Evolutionary conservation across 2,113 vertebrate species (phyloP), one percentile per base, ranked within the genome.

Genomic region (Smithornis capensis): DNA sequence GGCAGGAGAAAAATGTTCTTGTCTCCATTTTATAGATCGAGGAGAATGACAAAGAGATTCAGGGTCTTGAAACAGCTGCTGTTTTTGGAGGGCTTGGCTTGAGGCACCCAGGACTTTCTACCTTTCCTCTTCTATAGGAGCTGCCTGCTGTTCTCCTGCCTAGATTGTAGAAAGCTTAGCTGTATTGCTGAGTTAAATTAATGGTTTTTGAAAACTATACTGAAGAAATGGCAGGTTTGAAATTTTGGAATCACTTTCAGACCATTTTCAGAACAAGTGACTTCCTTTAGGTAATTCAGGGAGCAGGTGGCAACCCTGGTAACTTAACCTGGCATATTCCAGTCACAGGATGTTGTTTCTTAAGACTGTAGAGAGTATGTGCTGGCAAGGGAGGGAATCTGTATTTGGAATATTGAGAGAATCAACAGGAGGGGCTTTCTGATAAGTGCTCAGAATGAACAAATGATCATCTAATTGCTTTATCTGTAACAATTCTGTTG

Each of bases 1-100:
- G 56, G 76, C 73, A 83, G 73, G 56, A 93, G 76, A 35, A 49
- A 81, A 87, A 78, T 79, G 14, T 81, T 90, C 76, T 89, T 87
- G 83, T 92, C 86, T 92, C 88, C 49, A 50, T 96, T 96, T 96
- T 87, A 62, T 50, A 87, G 52, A 55, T 33, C 40, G 56, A 94
- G 31, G n/a, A 94, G 68, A 87, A 81, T 74, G 78, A 88, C 76
- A 94, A 92, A 44, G n/a, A 90, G 21, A 55, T 60, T 64, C 49
- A 45, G 81, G 52, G 40, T 42, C 83, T 89, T 52, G 25, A 60
- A 81, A 31, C 35, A 57, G 52, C 42, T 65, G 35, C 56, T 68
- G 19, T 2, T 45, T 96, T 90, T 60, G 56, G 60, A 84, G 31
- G 49, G 19, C 25, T 22, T 78, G 64, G 9, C 44, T 81, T 75